Evolutionary conservation across 92 coral and sea anemone genomes (phyloP).

Genomic region (Ricordea florida): DNA sequence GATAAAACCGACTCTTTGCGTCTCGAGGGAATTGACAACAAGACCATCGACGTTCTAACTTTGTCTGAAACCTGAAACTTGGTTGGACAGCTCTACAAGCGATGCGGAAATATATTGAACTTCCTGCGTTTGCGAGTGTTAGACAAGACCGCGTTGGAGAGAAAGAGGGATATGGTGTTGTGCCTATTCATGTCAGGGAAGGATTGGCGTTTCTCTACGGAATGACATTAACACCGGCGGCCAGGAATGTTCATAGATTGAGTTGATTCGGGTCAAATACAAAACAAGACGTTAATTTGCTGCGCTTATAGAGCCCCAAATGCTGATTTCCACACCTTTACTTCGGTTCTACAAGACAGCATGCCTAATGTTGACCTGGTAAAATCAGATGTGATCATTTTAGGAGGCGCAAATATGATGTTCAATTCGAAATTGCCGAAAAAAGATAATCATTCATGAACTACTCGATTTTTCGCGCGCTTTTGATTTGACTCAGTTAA

Average conservation of each 20-base stretch:
- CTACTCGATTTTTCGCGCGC: conserved; percentile 17
- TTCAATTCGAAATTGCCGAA: background rate
- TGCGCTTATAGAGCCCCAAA: conserved; percentile 13
- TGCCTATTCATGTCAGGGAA: background rate
- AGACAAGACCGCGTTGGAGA: background rate
- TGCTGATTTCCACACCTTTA: background rate
- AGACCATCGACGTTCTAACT: background rate
- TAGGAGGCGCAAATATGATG: background rate
- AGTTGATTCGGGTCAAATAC: conserved; percentile 24
- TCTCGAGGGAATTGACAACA: background rate
- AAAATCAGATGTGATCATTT: background rate
- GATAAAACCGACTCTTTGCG: conserved; percentile 6
- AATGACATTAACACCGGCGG: conserved; percentile 8
- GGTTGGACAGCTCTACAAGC: background rate
- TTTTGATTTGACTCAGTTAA: conserved; percentile 22
- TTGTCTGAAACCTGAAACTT: background rate
- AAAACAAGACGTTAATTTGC: conserved; percentile 22
- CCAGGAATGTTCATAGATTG: conserved; percentile 39
- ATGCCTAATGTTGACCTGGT: background rate
- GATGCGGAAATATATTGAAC: background rate
- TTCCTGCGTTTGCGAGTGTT: background rate
- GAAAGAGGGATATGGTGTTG: conserved; percentile 3
- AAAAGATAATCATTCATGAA: background rate
- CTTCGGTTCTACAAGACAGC: too few species aligned
- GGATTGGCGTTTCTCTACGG: conserved; percentile 2